Percentiles rank a stretch among this genome's conserved stretches.
phyloP scores from a whole-genome alignment of 2,888 invertebrate genomes.

The Crocallis elinguaria region DNA sequence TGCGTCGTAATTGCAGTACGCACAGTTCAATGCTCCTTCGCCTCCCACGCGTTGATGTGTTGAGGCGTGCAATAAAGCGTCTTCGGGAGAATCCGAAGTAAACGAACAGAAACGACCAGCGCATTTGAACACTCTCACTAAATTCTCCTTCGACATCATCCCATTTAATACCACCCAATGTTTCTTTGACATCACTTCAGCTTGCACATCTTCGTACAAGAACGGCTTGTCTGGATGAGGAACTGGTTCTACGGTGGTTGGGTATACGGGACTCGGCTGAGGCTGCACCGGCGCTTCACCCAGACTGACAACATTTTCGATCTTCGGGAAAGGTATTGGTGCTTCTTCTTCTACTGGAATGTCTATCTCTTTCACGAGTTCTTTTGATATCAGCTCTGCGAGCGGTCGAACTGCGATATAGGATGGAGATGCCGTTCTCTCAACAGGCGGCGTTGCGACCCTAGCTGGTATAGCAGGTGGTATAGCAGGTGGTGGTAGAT shows the following conservation, averaged over 20 bases:
- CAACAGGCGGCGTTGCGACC: conserved; percentile 19
- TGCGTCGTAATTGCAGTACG: conserved; percentile 83
- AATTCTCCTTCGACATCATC: conserved; percentile 75
- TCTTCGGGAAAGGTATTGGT: conserved; percentile 60
- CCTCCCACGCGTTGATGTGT: conserved; percentile 65
- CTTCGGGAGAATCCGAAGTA: conserved; percentile 64
- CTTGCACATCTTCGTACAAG: conserved; percentile 68
- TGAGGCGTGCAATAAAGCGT: conserved; percentile 67
- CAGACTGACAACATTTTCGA: conserved; percentile 84
- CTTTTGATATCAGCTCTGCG: conserved; percentile 61
- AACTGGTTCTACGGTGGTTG: conserved; percentile 30
- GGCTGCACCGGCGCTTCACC: conserved; percentile 48
- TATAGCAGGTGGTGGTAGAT: neutral
- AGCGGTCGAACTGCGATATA: conserved; percentile 74
- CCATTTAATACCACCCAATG: conserved; percentile 71
- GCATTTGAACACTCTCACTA: conserved; percentile 75
- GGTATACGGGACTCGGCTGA: conserved; percentile 44
- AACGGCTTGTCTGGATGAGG: conserved; percentile 38
- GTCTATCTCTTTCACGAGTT: conserved; percentile 14
- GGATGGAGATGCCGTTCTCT: conserved; percentile 34
- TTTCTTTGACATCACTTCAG: conserved; percentile 65
- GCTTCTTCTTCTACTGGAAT: conserved; percentile 22
- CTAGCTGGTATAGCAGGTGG: conserved; percentile 5
- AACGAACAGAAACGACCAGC: conserved; percentile 74
- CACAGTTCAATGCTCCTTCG: conserved; percentile 80